Conservation (phyloP, 2,888 invertebrate genomes). For the Plagodis dolabraria region DNA sequence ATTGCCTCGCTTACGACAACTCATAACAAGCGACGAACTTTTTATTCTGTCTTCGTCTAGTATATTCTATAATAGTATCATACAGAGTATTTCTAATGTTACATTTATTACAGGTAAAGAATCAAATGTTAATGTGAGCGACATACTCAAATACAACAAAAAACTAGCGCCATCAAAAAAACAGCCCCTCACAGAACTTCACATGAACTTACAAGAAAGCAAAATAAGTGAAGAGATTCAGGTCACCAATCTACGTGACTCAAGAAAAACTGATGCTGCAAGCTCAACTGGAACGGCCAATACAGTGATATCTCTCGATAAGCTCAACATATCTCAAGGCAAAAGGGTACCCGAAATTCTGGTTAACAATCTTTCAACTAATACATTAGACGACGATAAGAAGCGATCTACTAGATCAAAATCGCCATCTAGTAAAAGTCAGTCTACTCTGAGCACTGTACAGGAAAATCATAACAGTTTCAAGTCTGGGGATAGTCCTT, state of each 20-base stretch:
- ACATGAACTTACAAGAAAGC: constrained; percentile 58
- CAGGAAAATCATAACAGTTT: constrained; percentile 68
- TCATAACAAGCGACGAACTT: not conserved
- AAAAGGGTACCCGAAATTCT: constrained; percentile 52
- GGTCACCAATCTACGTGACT: constrained; percentile 61
- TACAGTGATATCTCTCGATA: constrained; percentile 63
- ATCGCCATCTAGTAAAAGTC: constrained; percentile 70
- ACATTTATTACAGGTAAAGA: constrained; percentile 60
- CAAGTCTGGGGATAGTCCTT: constrained; percentile 64
- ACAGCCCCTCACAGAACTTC: constrained; percentile 61
- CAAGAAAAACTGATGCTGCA: constrained; percentile 57
- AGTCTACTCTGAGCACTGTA: constrained; percentile 70
- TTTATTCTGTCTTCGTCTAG: not conserved
- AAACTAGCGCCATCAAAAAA: constrained; percentile 54
- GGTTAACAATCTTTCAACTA: constrained; percentile 46
- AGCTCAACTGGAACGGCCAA: constrained; percentile 65
- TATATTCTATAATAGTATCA: no score
- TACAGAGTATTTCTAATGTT: not conserved
- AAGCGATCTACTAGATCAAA: constrained; percentile 57
- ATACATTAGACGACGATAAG: constrained; percentile 41
- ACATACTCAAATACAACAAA: constrained; percentile 62
- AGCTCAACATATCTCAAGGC: constrained; percentile 48
- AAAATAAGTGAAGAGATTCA: constrained; percentile 44
- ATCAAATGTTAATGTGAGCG: constrained; percentile 68
- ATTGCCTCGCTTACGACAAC: no score